phyloP scores from a whole-genome alignment of 2,113 vertebrate species.

The Monarcha castaneiventris region DNA sequence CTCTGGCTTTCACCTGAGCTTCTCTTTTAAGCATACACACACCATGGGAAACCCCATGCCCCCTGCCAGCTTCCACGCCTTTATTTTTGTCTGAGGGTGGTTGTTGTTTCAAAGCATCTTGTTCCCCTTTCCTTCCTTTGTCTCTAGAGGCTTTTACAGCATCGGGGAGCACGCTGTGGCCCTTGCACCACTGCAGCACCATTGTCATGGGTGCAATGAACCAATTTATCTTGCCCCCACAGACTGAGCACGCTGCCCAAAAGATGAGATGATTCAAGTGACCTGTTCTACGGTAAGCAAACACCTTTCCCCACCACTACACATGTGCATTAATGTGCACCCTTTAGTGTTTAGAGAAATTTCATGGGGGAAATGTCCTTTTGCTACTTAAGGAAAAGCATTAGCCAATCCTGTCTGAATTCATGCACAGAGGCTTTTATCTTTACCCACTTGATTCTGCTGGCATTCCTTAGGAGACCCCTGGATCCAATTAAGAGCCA shows the following conservation, averaged over 20 bases:
- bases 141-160: not conserved
- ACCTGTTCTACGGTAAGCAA: not conserved
- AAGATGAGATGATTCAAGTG: not conserved
- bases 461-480: not conserved
- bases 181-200: not conserved
- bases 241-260: not conserved
- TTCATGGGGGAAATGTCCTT: not conserved
- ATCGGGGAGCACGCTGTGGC: rapidly evolving
- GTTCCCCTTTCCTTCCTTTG: not conserved
- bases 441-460: not conserved
- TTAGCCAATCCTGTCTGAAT: not conserved
- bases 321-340: not conserved
- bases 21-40: not conserved
- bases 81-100: not conserved
- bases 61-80: not conserved
- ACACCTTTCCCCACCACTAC: not conserved
- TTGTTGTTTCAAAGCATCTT: not conserved
- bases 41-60: not conserved
- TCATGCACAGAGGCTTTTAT: not conserved
- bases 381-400: not conserved
- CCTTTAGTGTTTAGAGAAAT: not conserved
- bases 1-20: not conserved
- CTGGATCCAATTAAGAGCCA: not conserved
- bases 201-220: not conserved
- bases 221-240: not conserved